phyloP scores from a whole-genome alignment of 92 coral and sea anemone genomes.

The Epizoanthus illoricatus region DNA sequence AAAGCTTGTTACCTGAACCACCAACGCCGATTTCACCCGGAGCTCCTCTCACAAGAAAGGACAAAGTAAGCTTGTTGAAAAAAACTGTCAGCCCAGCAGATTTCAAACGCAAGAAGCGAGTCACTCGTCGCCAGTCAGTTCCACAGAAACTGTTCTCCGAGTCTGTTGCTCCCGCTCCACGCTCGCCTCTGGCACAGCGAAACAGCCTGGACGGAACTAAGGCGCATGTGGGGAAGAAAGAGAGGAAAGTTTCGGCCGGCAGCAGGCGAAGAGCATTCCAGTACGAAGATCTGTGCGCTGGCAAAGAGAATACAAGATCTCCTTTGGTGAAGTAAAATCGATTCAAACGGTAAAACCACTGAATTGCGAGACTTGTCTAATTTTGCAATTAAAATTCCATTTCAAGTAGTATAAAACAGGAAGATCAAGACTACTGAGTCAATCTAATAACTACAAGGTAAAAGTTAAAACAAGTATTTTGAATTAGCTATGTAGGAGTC shows the following conservation, averaged over 20 bases:
- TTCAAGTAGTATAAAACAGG: too few relatives aligned
- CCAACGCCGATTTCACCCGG: constrained; percentile 69
- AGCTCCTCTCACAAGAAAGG: constrained; percentile 74
- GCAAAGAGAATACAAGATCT: constrained; percentile 74
- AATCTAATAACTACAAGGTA: too few relatives aligned
- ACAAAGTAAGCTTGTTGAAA: constrained; percentile 67
- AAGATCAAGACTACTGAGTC: too few relatives aligned
- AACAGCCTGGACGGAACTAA: constrained; percentile 59
- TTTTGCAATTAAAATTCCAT: neutral
- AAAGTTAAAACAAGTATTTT: too few relatives aligned
- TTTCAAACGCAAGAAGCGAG: constrained; percentile 58
- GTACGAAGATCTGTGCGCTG: constrained; percentile 67
- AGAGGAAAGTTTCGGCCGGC: constrained; percentile 55
- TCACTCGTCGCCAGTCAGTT: constrained; percentile 68
- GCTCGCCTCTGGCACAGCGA: constrained; percentile 88
- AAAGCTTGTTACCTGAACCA: constrained; percentile 13
- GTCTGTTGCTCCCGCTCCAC: constrained; percentile 63
- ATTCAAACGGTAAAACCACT: neutral
- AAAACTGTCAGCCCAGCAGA: constrained; percentile 75
- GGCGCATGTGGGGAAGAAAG: constrained; percentile 48
- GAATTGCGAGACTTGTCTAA: neutral
- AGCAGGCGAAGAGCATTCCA: constrained; percentile 50
- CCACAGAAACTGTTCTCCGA: constrained; percentile 87
- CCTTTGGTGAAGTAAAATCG: constrained; percentile 42
- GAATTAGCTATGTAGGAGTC: too few relatives aligned